Evolutionary conservation across 2,888 invertebrate genomes (phyloP).

Genomic region (Sisyra nigra): DNA sequence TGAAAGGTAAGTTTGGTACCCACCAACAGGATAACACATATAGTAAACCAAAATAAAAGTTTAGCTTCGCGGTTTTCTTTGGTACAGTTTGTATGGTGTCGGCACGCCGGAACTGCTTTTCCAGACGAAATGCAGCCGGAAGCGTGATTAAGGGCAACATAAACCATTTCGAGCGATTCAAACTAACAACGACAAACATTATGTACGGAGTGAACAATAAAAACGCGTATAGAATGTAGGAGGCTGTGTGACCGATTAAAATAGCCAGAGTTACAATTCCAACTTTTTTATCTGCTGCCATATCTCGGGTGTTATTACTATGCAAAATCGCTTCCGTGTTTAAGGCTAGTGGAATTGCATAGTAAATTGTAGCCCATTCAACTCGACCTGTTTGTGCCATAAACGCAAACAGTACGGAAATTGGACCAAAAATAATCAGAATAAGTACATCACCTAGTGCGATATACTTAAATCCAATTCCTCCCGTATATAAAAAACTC

Average conservation of each 20-base stretch:
- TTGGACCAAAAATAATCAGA: conserved; percentile 84
- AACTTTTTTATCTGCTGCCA: conserved; percentile 72
- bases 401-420: conserved; percentile 85
- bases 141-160: conserved; percentile 75
- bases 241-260: conserved; percentile 76
- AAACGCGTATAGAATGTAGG: conserved; percentile 80
- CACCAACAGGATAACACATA: conserved; percentile 72
- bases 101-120: conserved; percentile 69
- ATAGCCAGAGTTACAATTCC: conserved; percentile 94
- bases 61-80: conserved; percentile 75
- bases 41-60: conserved; percentile 78
- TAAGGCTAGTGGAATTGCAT: conserved; percentile 83
- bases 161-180: conserved; percentile 79
- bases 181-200: conserved; percentile 68
- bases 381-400: conserved; percentile 82
- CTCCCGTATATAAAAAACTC: conserved; percentile 92
- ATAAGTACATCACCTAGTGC: conserved; percentile 87
- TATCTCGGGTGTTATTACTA: conserved; percentile 86
- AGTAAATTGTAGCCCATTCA: conserved; percentile 83
- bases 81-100: conserved; percentile 70
- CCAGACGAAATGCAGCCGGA: conserved; percentile 77
- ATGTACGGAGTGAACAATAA: conserved; percentile 83
- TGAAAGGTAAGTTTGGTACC: conserved; percentile 44
- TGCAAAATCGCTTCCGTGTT: conserved; percentile 93
- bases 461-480: conserved; percentile 89